These are phyloP conservation scores for Zosterops hypoxanthus DNA, from an alignment of 2,113 vertebrate genomes.

Conservation along the genomic window DNA sequence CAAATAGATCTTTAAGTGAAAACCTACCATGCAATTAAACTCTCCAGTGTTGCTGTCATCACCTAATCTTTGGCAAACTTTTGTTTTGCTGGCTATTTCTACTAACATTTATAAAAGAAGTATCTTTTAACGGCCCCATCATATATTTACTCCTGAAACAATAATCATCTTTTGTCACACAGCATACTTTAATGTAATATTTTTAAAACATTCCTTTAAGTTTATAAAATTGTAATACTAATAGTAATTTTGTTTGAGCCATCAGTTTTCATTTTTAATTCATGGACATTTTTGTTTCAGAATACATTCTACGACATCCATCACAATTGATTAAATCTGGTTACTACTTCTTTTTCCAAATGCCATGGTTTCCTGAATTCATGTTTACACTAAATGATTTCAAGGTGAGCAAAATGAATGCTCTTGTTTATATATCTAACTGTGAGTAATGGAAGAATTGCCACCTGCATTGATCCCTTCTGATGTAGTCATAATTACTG, in stretches of 20 bases:
- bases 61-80: neutral
- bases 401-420: slow-evolving; percentile 84
- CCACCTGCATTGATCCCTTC: neutral
- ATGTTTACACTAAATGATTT: slow-evolving; percentile 99
- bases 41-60: neutral
- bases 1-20: neutral
- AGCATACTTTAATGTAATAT: neutral
- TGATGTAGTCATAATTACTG: neutral
- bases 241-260: slow-evolving; percentile 47
- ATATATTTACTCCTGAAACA: slow-evolving; percentile 20
- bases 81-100: neutral
- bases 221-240: slow-evolving; percentile 37
- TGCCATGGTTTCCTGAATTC: slow-evolving; percentile 95
- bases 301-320: slow-evolving; percentile 93
- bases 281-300: slow-evolving; percentile 81
- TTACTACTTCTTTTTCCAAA: slow-evolving; percentile 98
- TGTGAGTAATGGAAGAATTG: slow-evolving; percentile 24
- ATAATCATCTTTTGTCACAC: slow-evolving; percentile 15
- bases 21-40: neutral
- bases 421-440: slow-evolving; percentile 54
- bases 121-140: neutral
- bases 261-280: slow-evolving; percentile 69
- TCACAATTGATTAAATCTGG: slow-evolving; percentile 96
- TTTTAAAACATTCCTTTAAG: slow-evolving; percentile 43
- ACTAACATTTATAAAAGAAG: neutral